Percentiles rank a stretch among this genome's conserved stretches.
These are phyloP conservation scores for Orycteropus afer DNA, from an alignment of 2,113 vertebrate genomes.

Conservation along the genomic window DNA sequence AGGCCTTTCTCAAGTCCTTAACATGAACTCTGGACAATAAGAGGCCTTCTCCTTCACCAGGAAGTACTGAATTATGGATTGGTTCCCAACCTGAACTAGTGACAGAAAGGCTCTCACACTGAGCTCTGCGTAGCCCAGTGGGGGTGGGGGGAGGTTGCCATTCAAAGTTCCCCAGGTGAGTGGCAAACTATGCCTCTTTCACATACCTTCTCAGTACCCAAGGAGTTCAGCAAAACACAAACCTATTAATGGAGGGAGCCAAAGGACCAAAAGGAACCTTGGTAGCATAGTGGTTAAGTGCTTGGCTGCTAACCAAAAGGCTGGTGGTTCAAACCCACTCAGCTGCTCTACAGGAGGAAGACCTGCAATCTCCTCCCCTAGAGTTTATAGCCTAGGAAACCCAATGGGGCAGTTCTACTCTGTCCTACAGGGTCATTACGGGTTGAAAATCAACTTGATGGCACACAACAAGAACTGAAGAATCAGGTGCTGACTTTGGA, in stretches of 20 bases:
- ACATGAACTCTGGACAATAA: rapidly evolving
- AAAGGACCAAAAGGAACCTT: neutral
- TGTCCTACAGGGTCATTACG: too few species aligned
- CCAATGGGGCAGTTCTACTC: neutral
- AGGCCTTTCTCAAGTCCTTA: neutral
- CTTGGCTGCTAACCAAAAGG: neutral
- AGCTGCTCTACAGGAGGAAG: neutral
- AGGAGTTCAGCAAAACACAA: neutral
- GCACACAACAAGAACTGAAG: neutral
- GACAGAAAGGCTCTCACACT: neutral
- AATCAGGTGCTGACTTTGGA: too few species aligned
- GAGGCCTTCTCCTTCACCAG: neutral
- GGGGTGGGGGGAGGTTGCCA: too few species aligned
- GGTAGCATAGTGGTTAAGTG: neutral
- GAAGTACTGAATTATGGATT: rapidly evolving
- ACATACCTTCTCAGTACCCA: rapidly evolving
- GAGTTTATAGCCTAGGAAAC: neutral
- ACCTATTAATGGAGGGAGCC: neutral
- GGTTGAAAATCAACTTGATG: neutral
- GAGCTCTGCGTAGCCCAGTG: rapidly evolving
- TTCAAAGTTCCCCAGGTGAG: too few species aligned
- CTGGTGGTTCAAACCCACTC: neutral
- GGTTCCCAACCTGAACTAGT: neutral
- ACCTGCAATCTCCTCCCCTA: too few species aligned
- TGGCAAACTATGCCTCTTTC: neutral